Evolutionary conservation across 2,888 invertebrate species (phyloP).

Genomic region (Amiota minor): DNA sequence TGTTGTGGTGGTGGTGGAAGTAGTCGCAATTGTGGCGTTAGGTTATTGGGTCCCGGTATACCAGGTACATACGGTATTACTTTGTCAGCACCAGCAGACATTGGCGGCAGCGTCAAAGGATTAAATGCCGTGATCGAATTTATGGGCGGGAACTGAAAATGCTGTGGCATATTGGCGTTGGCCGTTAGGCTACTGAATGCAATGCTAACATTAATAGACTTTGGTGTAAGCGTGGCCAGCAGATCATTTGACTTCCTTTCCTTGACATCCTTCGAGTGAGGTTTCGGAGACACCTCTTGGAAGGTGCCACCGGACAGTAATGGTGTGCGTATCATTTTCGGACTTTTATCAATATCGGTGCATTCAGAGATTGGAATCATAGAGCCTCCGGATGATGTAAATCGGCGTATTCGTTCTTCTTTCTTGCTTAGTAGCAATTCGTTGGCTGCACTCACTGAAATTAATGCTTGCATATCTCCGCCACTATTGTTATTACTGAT

Average conservation of each 20-base stretch:
- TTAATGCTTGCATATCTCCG: conserved; percentile 49
- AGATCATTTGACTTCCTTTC: conserved; percentile 47
- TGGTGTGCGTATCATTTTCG: conserved; percentile 85
- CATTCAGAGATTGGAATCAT: conserved; percentile 79
- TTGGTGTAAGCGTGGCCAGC: conserved; percentile 66
- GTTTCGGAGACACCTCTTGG: conserved; percentile 74
- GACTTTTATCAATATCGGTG: conserved; percentile 79
- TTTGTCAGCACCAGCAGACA: conserved; percentile 77
- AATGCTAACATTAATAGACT: conserved; percentile 76
- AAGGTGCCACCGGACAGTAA: conserved; percentile 89
- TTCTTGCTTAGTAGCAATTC: conserved; percentile 68
- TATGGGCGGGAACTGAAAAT: conserved; percentile 80
- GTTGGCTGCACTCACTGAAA: conserved; percentile 21
- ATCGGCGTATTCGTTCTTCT: conserved; percentile 67
- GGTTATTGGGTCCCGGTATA: conserved; percentile 84
- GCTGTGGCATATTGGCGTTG: conserved; percentile 67
- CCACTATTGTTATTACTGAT: conserved; percentile 46
- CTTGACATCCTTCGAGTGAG: conserved; percentile 49
- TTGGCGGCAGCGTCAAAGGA: conserved; percentile 79
- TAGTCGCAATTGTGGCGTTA: conserved; percentile 66
- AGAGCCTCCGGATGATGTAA: conserved; percentile 71
- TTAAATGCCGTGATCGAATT: conserved; percentile 82
- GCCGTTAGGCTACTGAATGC: conserved; percentile 71
- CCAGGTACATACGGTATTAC: conserved; percentile 90
- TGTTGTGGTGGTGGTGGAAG: conserved; percentile 71